Evolutionary conservation across 2,888 invertebrate genomes (phyloP).

Genomic region (Oeneis ivallda): DNA sequence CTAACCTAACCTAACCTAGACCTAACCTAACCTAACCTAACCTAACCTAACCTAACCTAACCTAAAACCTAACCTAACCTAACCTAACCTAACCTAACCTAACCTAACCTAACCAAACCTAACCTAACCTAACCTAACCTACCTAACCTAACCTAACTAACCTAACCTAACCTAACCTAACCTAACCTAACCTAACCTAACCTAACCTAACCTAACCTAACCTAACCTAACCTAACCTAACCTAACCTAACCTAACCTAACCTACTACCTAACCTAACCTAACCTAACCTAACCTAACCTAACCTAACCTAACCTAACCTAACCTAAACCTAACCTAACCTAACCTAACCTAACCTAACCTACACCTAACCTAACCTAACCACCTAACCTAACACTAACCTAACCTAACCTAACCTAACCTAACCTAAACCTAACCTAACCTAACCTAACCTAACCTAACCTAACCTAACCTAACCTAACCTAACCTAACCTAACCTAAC

Average conservation of each 20-base stretch:
- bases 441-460: slow-evolving; percentile 28
- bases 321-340: slow-evolving; percentile 27
- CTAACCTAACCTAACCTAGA: slow-evolving; percentile 8
- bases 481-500: slow-evolving; percentile 34
- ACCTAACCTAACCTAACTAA: too few relatives aligned
- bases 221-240: slow-evolving; percentile 12
- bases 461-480: slow-evolving; percentile 34
- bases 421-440: slow-evolving; percentile 26
- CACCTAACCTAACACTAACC: slow-evolving; percentile 32
- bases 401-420: slow-evolving; percentile 32
- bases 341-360: slow-evolving; percentile 33
- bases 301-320: slow-evolving; percentile 20
- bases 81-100: slow-evolving; percentile 28
- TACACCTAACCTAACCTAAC: slow-evolving; percentile 31
- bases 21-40: slow-evolving; percentile 17
- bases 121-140: slow-evolving; percentile 15
- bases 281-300: slow-evolving; percentile 14
- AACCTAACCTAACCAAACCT: slow-evolving; percentile 13
- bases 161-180: slow-evolving; percentile 17
- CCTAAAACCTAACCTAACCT: slow-evolving; percentile 23
- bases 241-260: slow-evolving; percentile 12
- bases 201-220: slow-evolving; percentile 12
- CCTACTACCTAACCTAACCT: slow-evolving; percentile 9
- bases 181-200: slow-evolving; percentile 15
- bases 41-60: slow-evolving; percentile 25